A percentile compares a stretch with the other conserved stretches of the same genome.
Conservation (phyloP, 2,113 vertebrate genomes). For the Poeciliopsis occidentalis region DNA sequence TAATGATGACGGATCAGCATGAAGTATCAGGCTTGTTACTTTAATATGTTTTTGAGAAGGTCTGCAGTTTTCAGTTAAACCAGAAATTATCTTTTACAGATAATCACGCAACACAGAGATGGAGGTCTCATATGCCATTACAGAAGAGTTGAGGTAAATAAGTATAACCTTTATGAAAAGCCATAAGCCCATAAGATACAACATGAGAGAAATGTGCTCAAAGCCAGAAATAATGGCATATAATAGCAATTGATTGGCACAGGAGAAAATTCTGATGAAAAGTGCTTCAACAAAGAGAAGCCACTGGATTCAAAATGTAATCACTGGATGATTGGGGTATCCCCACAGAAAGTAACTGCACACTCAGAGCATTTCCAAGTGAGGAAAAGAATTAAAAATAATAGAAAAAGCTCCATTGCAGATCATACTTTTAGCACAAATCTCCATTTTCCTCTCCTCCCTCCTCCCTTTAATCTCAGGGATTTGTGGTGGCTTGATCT, state of each 20-base stretch:
- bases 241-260: neutral
- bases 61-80: neutral
- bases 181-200: neutral
- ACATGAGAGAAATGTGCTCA: neutral
- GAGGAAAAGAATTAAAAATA: slow-evolving; percentile 17
- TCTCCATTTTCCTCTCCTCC: neutral
- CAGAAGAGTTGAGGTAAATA: neutral
- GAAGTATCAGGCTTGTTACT: neutral
- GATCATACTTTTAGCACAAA: slow-evolving; percentile 2
- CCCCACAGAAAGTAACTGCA: slow-evolving; percentile 10
- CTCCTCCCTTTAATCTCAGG: slow-evolving; percentile 13
- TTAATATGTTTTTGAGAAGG: neutral
- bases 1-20: neutral
- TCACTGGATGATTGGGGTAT: neutral
- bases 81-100: neutral
- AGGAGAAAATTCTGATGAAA: neutral
- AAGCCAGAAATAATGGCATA: neutral
- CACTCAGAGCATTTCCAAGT: slow-evolving; percentile 15
- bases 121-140: neutral
- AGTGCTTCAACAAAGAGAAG: neutral
- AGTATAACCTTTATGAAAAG: neutral
- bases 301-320: neutral
- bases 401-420: slow-evolving; percentile 46
- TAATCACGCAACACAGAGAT: too few relatives aligned
- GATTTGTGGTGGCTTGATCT: slow-evolving; percentile 24